phyloP scores from a whole-genome alignment of 2,113 vertebrate species.

The Prolemur simus region DNA sequence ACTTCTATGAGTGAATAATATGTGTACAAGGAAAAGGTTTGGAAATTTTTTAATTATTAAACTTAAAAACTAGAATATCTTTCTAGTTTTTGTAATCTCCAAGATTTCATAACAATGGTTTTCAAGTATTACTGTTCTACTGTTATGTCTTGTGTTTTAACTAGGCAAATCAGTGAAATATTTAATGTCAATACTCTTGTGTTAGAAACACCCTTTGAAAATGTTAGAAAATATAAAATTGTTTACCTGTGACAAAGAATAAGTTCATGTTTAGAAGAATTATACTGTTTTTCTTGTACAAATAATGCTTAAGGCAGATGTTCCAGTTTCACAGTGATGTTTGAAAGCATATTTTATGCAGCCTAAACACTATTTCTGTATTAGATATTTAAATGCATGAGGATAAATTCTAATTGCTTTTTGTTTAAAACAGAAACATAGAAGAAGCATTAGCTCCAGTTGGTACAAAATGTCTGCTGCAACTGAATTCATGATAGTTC shows the following conservation, averaged over 20 bases:
- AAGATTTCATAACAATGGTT: slow-evolving; percentile 54
- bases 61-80: slow-evolving; percentile 42
- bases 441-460: slow-evolving; percentile 51
- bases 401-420: slow-evolving; percentile 83
- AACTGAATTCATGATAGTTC: slow-evolving; percentile 56
- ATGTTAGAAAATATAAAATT: slow-evolving; percentile 61
- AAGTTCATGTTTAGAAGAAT: slow-evolving; percentile 61
- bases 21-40: slow-evolving; percentile 9
- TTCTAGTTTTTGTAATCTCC: slow-evolving; percentile 66
- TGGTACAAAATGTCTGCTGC: slow-evolving; percentile 79
- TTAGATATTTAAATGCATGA: slow-evolving; percentile 84
- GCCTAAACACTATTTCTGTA: slow-evolving; percentile 73
- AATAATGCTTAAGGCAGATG: slow-evolving; percentile 60
- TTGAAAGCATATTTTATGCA: slow-evolving; percentile 65
- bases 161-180: slow-evolving; percentile 23
- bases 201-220: slow-evolving; percentile 38
- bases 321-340: slow-evolving; percentile 66
- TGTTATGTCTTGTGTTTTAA: slow-evolving; percentile 53
- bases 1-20: background rate
- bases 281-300: slow-evolving; percentile 65
- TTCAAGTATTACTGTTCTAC: background rate
- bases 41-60: background rate
- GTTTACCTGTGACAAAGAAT: slow-evolving; percentile 64
- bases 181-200: background rate
- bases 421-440: slow-evolving; percentile 83